A percentile compares a stretch with the other conserved stretches of the same genome.
Conservation (phyloP, 2,888 invertebrate genomes). For the Steinernema scapterisci region DNA sequence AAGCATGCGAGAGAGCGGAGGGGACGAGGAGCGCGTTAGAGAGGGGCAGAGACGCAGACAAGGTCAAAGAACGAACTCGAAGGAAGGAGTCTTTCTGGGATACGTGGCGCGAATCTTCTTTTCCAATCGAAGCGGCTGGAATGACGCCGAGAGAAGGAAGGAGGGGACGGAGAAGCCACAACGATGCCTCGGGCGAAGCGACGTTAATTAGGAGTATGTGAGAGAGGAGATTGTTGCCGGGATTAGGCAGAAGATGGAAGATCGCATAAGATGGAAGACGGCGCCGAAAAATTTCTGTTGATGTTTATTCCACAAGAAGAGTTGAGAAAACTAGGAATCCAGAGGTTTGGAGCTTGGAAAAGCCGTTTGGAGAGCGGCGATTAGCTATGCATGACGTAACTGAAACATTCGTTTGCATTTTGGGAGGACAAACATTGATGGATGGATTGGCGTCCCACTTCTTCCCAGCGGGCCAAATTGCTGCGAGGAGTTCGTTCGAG, state of each 20-base stretch:
- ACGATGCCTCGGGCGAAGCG: neutral
- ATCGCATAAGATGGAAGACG: neutral
- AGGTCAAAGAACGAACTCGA: slow-evolving; percentile 22
- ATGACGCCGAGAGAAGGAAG: neutral
- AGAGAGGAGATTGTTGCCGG: neutral
- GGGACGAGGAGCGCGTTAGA: slow-evolving; percentile 10
- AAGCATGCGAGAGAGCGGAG: neutral
- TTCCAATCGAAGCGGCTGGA: neutral
- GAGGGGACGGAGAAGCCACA: neutral
- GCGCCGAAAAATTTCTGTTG: neutral
- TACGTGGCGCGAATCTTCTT: too few relatives aligned
- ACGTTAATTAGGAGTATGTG: slow-evolving; percentile 9
- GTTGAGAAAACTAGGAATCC: neutral
- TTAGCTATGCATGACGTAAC: neutral
- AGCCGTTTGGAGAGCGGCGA: neutral
- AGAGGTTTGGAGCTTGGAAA: neutral
- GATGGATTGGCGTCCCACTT: neutral
- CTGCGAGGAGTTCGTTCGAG: neutral
- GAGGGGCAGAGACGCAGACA: slow-evolving; percentile 24
- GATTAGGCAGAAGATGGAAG: slow-evolving; percentile 5
- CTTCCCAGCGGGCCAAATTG: neutral
- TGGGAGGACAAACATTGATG: slow-evolving; percentile 10
- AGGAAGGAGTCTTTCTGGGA: neutral
- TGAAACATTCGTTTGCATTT: slow-evolving; percentile 9
- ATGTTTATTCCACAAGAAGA: neutral